phyloP scores from a whole-genome alignment of 2,888 invertebrate genomes.

The Chaetogeoica ovagalla region DNA sequence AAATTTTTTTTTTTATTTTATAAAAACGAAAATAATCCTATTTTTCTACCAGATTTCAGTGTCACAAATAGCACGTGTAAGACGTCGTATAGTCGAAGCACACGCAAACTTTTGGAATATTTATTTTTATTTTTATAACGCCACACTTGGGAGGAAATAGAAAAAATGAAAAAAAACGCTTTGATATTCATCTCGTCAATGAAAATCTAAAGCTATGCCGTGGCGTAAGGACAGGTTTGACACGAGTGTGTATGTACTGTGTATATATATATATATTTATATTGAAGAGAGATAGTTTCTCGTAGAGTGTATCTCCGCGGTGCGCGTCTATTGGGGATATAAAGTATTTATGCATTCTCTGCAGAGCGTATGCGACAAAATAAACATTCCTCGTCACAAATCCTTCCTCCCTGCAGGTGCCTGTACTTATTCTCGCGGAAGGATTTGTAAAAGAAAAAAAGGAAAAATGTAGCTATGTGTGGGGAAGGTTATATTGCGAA shows the following conservation, averaged over 20 bases:
- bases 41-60: too few relatives aligned
- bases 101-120: too few relatives aligned
- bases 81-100: too few relatives aligned
- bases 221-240: background rate
- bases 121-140: background rate
- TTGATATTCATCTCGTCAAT: background rate
- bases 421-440: background rate
- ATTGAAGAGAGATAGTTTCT: background rate
- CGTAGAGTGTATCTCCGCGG: background rate
- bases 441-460: background rate
- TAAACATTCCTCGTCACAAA: background rate
- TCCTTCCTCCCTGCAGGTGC: background rate
- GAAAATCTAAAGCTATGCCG: background rate
- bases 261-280: background rate
- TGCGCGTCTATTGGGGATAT: conserved; percentile 22
- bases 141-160: background rate
- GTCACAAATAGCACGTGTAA: too few relatives aligned
- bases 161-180: background rate
- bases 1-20: too few relatives aligned
- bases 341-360: conserved; percentile 16
- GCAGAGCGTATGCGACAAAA: background rate
- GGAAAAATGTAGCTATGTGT: background rate
- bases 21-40: too few relatives aligned
- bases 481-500: too few relatives aligned
- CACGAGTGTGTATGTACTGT: background rate